A percentile compares a stretch with the other conserved stretches of the same genome.
Conservation (phyloP, 2,797 vertebrate genomes). For the Margarornis squamiger region DNA sequence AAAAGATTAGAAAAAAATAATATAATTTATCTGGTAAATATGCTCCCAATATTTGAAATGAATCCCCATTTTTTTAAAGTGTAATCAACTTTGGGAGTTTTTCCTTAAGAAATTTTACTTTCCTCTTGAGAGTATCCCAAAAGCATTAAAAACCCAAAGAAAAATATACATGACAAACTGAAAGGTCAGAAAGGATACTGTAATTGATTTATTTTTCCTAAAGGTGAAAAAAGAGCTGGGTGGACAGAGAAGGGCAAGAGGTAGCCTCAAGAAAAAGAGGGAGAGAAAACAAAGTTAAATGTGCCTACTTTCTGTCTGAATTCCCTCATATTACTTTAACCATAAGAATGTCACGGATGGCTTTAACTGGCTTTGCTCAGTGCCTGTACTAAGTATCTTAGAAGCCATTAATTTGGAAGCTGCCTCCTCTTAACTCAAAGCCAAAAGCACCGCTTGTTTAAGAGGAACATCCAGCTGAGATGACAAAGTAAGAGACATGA, state of each 20-base stretch:
- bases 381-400: not conserved
- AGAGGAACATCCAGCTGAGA: not conserved
- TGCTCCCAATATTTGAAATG: not conserved
- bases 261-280: not conserved
- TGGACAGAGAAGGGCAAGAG: not conserved
- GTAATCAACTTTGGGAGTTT: not conserved
- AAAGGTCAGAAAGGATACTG: conserved; percentile 50
- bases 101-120: not conserved
- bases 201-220: conserved; percentile 30
- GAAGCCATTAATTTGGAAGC: not conserved
- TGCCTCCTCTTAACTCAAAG: not conserved
- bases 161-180: conserved; percentile 28
- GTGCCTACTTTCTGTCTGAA: not conserved
- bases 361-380: not conserved
- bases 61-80: not conserved
- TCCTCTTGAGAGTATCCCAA: conserved; percentile 11
- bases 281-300: conserved; percentile 1
- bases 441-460: not conserved
- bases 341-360: not conserved
- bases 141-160: conserved; percentile 2
- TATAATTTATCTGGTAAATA: not conserved
- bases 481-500: not conserved
- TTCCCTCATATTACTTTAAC: not conserved
- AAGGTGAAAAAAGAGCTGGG: not conserved
- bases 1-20: not conserved